Evolutionary conservation across 1,140 invertebrate genomes (phyloP).

Genomic region (Eulimnadia texana): DNA sequence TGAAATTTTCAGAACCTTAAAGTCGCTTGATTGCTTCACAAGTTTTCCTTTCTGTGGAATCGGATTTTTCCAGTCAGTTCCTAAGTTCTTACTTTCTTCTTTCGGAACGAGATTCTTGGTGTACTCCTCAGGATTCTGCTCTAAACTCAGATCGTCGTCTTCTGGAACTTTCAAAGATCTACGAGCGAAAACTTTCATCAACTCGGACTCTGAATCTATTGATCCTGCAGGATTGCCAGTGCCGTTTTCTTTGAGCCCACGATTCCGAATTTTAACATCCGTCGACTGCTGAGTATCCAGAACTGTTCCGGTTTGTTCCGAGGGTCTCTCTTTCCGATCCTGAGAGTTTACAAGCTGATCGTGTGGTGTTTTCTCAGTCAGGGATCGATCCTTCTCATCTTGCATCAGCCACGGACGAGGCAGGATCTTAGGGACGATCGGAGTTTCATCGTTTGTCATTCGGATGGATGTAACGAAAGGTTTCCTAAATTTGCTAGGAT

Average conservation of each 20-base stretch:
- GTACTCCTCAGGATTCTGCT: too few species aligned
- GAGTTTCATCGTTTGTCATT: neutral
- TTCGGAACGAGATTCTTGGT: too few species aligned
- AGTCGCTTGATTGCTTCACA: too few species aligned
- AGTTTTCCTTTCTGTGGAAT: too few species aligned
- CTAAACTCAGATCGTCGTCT: too few species aligned
- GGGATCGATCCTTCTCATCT: neutral
- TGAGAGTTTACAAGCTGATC: too few species aligned
- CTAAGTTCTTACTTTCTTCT: too few species aligned
- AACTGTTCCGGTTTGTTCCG: conserved; percentile 4
- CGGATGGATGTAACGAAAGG: neutral
- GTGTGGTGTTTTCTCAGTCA: too few species aligned
- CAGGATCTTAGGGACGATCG: neutral
- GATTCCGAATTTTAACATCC: neutral
- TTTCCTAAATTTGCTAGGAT: neutral
- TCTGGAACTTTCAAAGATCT: conserved; percentile 59
- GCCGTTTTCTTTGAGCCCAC: neutral
- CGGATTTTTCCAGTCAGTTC: too few species aligned
- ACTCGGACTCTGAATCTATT: conserved; percentile 52
- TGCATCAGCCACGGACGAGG: neutral
- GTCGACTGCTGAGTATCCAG: too few species aligned
- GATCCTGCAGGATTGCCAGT: neutral
- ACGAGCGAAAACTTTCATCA: conserved; percentile 63
- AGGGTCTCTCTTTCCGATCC: conserved; percentile 1
- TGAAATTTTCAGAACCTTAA: too few species aligned